phyloP scores from a whole-genome alignment of 1,140 invertebrate species.

The Magallana angulata region DNA sequence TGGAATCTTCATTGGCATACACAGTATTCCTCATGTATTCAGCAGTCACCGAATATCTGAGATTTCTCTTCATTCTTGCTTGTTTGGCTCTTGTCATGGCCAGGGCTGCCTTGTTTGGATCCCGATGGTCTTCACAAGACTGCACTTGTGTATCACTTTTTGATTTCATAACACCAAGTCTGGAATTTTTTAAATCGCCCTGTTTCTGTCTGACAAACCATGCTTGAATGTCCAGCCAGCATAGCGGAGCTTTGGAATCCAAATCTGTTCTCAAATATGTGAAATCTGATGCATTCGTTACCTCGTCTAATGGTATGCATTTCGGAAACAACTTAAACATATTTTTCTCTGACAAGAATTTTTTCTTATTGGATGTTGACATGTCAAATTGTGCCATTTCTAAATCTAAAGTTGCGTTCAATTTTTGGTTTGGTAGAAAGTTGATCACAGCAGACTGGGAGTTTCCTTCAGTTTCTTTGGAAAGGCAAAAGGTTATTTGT shows the following conservation, averaged over 20 bases:
- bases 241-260: slow-evolving; percentile 29
- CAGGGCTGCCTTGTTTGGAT: background rate
- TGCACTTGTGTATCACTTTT: slow-evolving; percentile 2
- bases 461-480: slow-evolving; percentile 1
- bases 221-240: slow-evolving; percentile 52
- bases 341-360: background rate
- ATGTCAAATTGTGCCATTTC: background rate
- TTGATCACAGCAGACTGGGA: background rate
- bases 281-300: background rate
- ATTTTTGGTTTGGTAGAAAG: background rate
- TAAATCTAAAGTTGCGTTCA: background rate
- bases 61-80: background rate
- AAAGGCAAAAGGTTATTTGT: background rate
- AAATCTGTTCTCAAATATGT: slow-evolving; percentile 35
- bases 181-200: background rate
- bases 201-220: slow-evolving; percentile 42
- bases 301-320: background rate
- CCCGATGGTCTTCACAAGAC: background rate
- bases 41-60: background rate
- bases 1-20: background rate
- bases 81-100: background rate
- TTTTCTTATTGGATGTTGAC: background rate
- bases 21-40: slow-evolving; percentile 34
- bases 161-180: background rate
- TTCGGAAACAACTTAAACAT: background rate